Conservation (phyloP, 2,888 invertebrate species). For the Saturnia pavonia region DNA sequence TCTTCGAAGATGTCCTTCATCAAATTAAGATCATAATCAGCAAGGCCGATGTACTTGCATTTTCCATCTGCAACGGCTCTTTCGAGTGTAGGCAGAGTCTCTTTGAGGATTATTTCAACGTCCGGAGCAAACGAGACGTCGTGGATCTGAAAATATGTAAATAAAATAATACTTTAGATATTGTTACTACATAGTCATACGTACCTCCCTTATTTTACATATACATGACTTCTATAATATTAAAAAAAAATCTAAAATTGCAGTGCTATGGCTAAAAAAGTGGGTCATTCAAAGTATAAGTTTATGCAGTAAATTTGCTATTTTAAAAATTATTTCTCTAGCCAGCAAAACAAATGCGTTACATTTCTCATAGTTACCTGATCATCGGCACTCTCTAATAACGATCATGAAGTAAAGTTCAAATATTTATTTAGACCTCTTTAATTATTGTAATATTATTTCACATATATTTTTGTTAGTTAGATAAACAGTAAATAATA, state of each 20-base stretch:
- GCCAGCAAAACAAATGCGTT: background rate
- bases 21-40: conserved; percentile 90
- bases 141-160: conserved; percentile 86
- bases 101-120: conserved; percentile 88
- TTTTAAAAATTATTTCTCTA: background rate
- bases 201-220: background rate
- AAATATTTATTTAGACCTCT: too few relatives aligned
- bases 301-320: conserved; percentile 3
- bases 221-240: background rate
- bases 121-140: conserved; percentile 94
- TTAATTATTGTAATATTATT: too few relatives aligned
- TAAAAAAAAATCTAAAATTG: background rate
- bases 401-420: background rate
- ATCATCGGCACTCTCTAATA: background rate
- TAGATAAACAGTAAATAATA: too few relatives aligned
- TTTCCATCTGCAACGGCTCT: conserved; percentile 87
- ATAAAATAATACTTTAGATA: background rate
- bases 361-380: background rate
- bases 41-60: conserved; percentile 91
- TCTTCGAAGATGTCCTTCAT: conserved; percentile 88
- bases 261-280: background rate
- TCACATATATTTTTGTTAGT: too few relatives aligned
- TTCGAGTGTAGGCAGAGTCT: conserved; percentile 92
- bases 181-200: background rate
- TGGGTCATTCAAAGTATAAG: background rate